Evolutionary conservation across 2,888 invertebrate genomes (phyloP), one percentile per base, ranked within the genome.

Genomic region (Caenorhabditis sp.): DNA sequence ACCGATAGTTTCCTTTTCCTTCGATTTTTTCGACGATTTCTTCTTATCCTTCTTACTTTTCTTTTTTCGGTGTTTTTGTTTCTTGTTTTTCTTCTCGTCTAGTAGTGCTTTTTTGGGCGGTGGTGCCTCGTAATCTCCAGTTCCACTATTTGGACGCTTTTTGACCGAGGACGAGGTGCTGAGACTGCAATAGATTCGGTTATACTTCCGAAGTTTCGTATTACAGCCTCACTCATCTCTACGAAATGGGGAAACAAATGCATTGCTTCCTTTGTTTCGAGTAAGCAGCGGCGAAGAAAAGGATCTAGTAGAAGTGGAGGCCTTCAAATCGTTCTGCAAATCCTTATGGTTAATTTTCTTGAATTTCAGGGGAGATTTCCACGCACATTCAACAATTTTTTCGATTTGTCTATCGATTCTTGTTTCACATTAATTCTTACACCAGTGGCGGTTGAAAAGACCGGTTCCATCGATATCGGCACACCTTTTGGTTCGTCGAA

Each of bases 401-500:
- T 58, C n/a, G 79, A 70, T 49, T 64, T 79, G 44, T 63, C 74
- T n/a, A 83, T 69, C 22, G 82, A 79, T 54, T 79, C 82, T 31
- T 49, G 79, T 31, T 70, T 69, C 24, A 83, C 82, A 14, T 79
- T 63, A 8, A 83, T 83, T 64, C 64, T 69, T n/a, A 64, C 49
- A 14, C 81, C 81, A 26, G 70, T 31, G 14, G 82, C 82, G 19
- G 82, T 83, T 16, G 79, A 83, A 24, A 83, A 83, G 19, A 83
- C 69, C 12, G 82, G 79, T 73, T 83, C 82, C 47, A 75, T 41
- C 10, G 61, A 41, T 31, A 83, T 58, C 19, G 72, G 68, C 14
- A 51, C 79, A 6, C 63, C 74, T 79, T 83, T 83, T 44, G 76
- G 76, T 63, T 83, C 79, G n/a, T 83, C 82, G 28, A 83, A 83